These are phyloP conservation scores for Zygogramma bicolorata DNA, from an alignment of 2,888 invertebrate species.

Conservation along the genomic window DNA sequence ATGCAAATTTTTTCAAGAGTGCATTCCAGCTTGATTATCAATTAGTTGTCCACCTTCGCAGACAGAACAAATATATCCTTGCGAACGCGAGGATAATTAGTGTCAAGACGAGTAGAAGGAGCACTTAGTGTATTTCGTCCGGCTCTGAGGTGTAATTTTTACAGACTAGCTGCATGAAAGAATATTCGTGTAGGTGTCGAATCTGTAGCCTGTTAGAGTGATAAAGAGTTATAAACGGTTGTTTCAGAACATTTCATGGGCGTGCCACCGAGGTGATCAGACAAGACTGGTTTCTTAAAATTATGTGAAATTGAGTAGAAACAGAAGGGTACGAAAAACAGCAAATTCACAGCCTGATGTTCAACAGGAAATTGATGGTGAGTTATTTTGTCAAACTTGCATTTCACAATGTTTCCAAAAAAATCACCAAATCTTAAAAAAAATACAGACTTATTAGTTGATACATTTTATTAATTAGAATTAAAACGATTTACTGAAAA, in stretches of 20 bases:
- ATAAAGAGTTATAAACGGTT: background rate
- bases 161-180: conserved; percentile 19
- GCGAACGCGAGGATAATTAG: conserved; percentile 10
- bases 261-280: too few relatives aligned
- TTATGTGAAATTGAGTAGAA: too few relatives aligned
- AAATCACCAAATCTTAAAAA: too few relatives aligned
- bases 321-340: too few relatives aligned
- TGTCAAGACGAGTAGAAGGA: conserved; percentile 8
- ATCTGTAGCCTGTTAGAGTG: background rate
- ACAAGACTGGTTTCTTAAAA: too few relatives aligned
- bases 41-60: conserved; percentile 1
- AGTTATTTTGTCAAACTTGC: too few relatives aligned
- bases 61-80: conserved; percentile 15
- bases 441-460: too few relatives aligned
- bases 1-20: background rate
- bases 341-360: too few relatives aligned
- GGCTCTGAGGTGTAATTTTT: conserved; percentile 21
- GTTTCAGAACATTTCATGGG: background rate
- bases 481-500: too few relatives aligned
- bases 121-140: conserved; percentile 17
- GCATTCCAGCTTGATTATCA: conserved; percentile 1
- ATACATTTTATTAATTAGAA: too few relatives aligned
- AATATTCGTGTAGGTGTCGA: conserved; percentile 17
- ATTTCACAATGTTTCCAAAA: too few relatives aligned
- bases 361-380: too few relatives aligned